Percentiles rank a stretch among this genome's conserved stretches.
Evolutionary conservation across 2,888 invertebrate genomes (phyloP).

Genomic region (Diaprepes abbreviatus): DNA sequence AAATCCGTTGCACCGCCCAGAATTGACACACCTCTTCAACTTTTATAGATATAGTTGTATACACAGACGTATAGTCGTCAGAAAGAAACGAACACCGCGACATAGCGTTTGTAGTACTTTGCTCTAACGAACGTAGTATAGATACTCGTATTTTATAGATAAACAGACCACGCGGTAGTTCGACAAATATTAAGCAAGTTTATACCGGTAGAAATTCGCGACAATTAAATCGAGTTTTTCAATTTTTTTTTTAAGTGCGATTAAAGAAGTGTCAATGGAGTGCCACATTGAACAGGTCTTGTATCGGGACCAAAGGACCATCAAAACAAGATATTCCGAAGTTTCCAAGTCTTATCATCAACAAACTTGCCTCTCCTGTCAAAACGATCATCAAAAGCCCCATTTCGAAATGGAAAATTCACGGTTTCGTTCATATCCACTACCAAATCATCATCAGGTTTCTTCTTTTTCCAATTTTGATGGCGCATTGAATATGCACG

Average conservation of each 20-base stretch:
- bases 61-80: constrained; percentile 38
- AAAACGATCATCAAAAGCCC: not conserved
- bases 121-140: not conserved
- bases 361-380: not conserved
- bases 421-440: not conserved
- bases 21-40: constrained; percentile 46
- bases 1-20: constrained; percentile 44
- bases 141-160: not conserved
- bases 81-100: constrained; percentile 41
- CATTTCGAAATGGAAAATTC: not conserved
- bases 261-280: constrained; percentile 29
- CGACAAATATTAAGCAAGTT: constrained; percentile 3
- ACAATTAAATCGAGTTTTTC: not conserved
- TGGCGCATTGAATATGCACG: not conserved
- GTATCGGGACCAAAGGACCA: constrained; percentile 45
- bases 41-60: constrained; percentile 48
- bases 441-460: not conserved
- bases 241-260: not conserved
- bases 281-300: constrained; percentile 38
- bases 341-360: not conserved
- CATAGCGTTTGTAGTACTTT: constrained; percentile 1
- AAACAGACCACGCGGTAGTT: not conserved
- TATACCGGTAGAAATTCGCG: not conserved
- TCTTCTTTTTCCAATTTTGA: not conserved
- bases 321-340: constrained; percentile 18